Evolutionary conservation across 2,113 vertebrate species (phyloP).

Genomic region (Eubucco bourcierii): DNA sequence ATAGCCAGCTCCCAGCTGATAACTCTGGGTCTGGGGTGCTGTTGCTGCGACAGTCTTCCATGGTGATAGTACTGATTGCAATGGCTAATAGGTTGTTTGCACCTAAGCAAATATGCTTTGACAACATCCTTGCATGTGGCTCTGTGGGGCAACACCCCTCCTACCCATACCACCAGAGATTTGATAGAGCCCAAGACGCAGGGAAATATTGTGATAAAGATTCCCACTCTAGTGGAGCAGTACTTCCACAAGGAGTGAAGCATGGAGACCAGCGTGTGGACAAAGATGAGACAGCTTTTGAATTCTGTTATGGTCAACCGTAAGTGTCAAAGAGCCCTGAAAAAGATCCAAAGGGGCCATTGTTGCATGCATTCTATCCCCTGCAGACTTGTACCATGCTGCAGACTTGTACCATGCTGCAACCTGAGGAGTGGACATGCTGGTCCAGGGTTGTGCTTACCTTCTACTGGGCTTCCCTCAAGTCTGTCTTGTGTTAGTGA

Average conservation of each 20-base stretch:
- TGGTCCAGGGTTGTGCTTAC: not conserved
- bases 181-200: not conserved
- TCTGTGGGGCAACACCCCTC: not conserved
- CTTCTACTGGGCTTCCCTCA: not conserved
- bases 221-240: not conserved
- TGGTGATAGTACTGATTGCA: not conserved
- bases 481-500: not conserved
- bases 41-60: not conserved
- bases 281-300: not conserved
- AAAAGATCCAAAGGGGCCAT: not conserved
- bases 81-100: not conserved
- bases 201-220: not conserved
- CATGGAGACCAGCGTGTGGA: fast-evolving
- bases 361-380: fast-evolving
- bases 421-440: not conserved
- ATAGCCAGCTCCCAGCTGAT: not conserved
- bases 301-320: not conserved
- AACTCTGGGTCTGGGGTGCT: not conserved
- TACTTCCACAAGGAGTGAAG: not conserved
- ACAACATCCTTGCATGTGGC: not conserved
- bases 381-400: not conserved
- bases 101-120: not conserved
- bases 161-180: not conserved
- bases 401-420: fast-evolving
- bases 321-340: not conserved